phyloP scores from a whole-genome alignment of 2,888 invertebrate genomes.

The Synergus japonicus region DNA sequence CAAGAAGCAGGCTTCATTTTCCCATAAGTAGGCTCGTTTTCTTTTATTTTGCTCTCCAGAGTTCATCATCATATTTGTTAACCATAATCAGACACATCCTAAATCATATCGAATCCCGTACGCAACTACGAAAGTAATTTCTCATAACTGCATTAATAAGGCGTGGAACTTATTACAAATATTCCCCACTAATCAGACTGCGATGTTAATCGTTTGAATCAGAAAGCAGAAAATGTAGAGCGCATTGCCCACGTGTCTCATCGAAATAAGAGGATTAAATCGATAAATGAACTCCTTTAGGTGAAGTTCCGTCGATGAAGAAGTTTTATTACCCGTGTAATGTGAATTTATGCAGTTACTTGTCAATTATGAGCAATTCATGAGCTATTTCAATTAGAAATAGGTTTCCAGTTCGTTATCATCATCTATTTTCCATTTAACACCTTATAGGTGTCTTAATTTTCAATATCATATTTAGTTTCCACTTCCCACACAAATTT shows the following conservation, averaged over 20 bases:
- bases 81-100: too few relatives aligned
- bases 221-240: conserved; percentile 16
- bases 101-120: background rate
- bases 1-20: too few relatives aligned
- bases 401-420: background rate
- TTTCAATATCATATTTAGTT: background rate
- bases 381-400: background rate
- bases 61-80: too few relatives aligned
- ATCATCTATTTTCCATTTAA: background rate
- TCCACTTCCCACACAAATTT: too few relatives aligned
- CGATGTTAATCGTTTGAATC: conserved; percentile 1
- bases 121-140: background rate
- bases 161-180: background rate
- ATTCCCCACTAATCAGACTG: background rate
- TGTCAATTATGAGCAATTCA: background rate
- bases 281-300: background rate
- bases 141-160: background rate
- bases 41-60: too few relatives aligned
- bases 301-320: background rate
- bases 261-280: conserved; percentile 45
- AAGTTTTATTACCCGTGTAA: background rate
- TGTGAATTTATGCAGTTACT: background rate
- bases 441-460: background rate
- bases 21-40: too few relatives aligned
- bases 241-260: conserved; percentile 41